Evolutionary conservation across 2,888 invertebrate species (phyloP), one percentile per base, ranked within the genome.

Genomic region (Lissocephala sabroskyi): DNA sequence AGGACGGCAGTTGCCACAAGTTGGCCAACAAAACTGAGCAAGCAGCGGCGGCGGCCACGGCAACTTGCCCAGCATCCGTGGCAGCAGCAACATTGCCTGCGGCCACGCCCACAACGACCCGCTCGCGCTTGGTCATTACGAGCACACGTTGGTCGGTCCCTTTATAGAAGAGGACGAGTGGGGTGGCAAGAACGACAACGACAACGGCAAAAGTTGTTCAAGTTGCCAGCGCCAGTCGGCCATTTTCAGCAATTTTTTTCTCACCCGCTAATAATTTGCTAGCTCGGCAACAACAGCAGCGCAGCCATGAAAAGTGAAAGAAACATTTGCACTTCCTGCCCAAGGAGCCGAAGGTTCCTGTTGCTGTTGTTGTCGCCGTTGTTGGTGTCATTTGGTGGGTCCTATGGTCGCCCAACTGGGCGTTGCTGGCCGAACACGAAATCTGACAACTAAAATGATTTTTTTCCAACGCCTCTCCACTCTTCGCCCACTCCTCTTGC

Each of bases 261-360:
- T 50, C 28, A 40, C 76, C 54, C 68, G 68, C 61, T 68, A 71
- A 71, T 73, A 71, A 75, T 75, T 75, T 54, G 73, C 65, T 73
- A 73, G 73, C 65, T 65, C 45, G 29, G 7, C 14, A 29, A 29
- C 33, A 35, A 28, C 16, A 41, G 36, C 40, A 48, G 7, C 23
- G 23, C 4, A 23, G 3, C 7, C 23, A 52, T 45, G 55, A 68
- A 55, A 63, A 71, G 76, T 49, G 64, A 73, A 76, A 65, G 68
- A 71, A 70, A 62, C 65, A 71, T 76, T 68, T 65, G 62, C 76
- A 65, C 67, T 74, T 70, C 75, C 75, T 70, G 57, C 63, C 71
- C n/a, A n/a, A n/a, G n/a, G n/a, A n/a, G n/a, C n/a, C n/a, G n/a
- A n/a, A n/a, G n/a, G n/a, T n/a, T n/a, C n/a, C n/a, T n/a, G n/a